These are phyloP conservation scores for Cephus pygmeus DNA, from an alignment of 2,888 invertebrate genomes.

Conservation along the genomic window DNA sequence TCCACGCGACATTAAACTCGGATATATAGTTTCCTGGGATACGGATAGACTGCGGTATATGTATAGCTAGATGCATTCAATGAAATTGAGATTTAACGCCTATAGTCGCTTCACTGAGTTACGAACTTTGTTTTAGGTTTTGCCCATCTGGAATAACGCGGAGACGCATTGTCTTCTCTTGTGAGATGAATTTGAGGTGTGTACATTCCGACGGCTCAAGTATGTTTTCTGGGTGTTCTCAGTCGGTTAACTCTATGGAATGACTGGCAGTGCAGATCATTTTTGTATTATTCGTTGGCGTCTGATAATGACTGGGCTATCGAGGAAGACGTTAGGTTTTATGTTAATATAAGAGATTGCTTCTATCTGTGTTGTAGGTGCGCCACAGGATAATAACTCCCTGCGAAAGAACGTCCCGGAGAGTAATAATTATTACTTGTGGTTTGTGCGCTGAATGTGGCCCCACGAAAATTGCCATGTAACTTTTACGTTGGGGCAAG, in stretches of 20 bases:
- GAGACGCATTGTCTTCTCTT: background rate
- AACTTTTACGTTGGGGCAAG: background rate
- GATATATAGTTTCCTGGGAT: background rate
- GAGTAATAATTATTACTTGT: slow-evolving; percentile 49
- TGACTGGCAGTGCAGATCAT: background rate
- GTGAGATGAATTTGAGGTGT: background rate
- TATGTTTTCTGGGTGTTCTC: background rate
- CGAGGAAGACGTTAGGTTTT: slow-evolving; percentile 44
- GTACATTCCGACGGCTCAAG: background rate
- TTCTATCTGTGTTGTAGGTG: slow-evolving; percentile 34
- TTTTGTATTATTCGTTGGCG: background rate
- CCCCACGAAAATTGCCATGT: background rate
- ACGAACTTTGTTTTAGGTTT: background rate
- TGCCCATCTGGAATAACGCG: background rate
- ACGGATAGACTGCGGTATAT: background rate
- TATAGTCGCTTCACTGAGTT: background rate
- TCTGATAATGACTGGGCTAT: background rate
- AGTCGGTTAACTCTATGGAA: background rate
- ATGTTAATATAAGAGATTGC: slow-evolving; percentile 46
- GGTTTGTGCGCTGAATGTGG: background rate
- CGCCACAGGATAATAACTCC: slow-evolving; percentile 54
- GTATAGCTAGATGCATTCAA: background rate
- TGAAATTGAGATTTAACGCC: background rate
- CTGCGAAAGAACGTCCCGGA: slow-evolving; percentile 14
- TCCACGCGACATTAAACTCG: slow-evolving; percentile 2